Base-by-base conservation (phyloP, 2,113 vertebrate species). In the Casuarius casuarius region DNA sequence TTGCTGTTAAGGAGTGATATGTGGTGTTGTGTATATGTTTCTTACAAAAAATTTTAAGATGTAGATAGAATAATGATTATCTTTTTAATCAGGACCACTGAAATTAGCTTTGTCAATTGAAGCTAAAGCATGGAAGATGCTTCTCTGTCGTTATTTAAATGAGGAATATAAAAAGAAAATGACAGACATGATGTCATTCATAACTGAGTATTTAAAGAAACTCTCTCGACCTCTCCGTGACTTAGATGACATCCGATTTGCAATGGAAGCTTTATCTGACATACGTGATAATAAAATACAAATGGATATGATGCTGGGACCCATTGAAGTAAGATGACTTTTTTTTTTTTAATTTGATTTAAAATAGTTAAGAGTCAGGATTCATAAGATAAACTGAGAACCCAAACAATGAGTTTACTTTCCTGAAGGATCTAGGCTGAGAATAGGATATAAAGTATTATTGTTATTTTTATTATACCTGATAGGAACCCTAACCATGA, bases 101-200 rank as follows among this genome's bases (percentile, higher is more conserved):
- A 99, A 98, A 96, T 91, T 82, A 91, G 96, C 98, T 66, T 97
- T 99, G 94, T 94, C 80, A 48, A 49, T 80, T 58, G 98, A 99
- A 97, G 98, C 98, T 46, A 98, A 98, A 92, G 96, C 98, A 31
- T 99, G 99, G 98, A 99, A 98, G 96, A 97, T 95, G 94, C 87
- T 98, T 49, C 95, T 99, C 29, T 99, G 99, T 87, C 98, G 26
- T 58, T 98, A 98, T 87, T 93, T 99, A 94, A 98, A 98, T 94
- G 97, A 98, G 28, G 96, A 98, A 84, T 99, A 98, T 96, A 98
- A 98, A 91, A 98, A 96, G 94, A 99, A 99, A 95, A 98, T 99
- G 98, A 92, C 89, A 56, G 97, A 98, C 51, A 95, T 97, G 81
- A 95, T 96, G 62, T 20, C 90, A 0, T 98, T 98, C 88, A 97